Conservation (phyloP, 2,888 invertebrate species). For the Chaitophorus viminalis region DNA sequence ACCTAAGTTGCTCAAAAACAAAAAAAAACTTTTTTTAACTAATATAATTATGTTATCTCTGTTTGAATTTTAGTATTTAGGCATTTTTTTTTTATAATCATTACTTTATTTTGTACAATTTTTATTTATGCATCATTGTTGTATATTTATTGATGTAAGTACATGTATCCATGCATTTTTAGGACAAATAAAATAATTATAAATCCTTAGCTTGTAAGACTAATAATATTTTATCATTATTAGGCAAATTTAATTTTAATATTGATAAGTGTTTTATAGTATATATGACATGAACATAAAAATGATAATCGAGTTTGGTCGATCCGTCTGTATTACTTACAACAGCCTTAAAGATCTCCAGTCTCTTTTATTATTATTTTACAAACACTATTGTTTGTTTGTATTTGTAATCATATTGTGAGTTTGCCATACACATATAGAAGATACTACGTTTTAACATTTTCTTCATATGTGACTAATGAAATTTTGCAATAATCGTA, state of each 20-base stretch:
- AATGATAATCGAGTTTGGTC: not conserved
- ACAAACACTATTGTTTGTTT: not conserved
- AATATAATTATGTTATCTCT: conserved; percentile 44
- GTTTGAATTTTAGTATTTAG: conserved; percentile 31
- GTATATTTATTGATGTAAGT: conserved; percentile 48
- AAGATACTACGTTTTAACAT: not conserved
- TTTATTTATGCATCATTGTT: conserved; percentile 51
- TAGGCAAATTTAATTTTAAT: conserved; percentile 2
- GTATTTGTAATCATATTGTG: conserved; percentile 18
- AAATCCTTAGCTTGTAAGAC: conserved; percentile 1
- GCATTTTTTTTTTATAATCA: not conserved
- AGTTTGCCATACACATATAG: conserved; percentile 45
- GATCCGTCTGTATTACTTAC: not conserved
- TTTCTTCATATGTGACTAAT: not conserved
- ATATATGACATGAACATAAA: not conserved
- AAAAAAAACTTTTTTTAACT: conserved; percentile 24
- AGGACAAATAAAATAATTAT: conserved; percentile 23
- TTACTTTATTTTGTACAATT: conserved; percentile 57
- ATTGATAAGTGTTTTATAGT: not conserved
- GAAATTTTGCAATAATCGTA: not conserved
- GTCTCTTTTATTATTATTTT: not conserved
- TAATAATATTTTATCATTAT: conserved; percentile 12
- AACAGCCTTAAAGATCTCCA: conserved; percentile 21
- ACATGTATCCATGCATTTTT: not conserved
- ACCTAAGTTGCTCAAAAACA: conserved; percentile 54